Evolutionary conservation across 35 echinoderm and acorn worm genomes (phyloP), one percentile per base, ranked within the genome.

Genomic region (Lytechinus pictus): DNA sequence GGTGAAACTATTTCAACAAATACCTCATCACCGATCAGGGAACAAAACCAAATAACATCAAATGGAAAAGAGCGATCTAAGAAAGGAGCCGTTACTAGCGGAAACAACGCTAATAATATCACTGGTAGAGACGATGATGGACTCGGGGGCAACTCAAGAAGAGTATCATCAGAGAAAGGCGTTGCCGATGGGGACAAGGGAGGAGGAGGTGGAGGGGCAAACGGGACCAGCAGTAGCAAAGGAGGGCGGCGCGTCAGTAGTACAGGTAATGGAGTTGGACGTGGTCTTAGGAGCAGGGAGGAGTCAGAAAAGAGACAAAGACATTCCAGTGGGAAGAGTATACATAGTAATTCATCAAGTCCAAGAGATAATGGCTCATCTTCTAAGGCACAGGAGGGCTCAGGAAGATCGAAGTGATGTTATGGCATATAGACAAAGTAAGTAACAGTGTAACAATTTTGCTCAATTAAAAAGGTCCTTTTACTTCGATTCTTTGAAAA

Each of bases 191-290:
- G 53, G 57, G 92, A 54, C 16, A 55, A 44, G 52, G 92, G 52
- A 55, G 92, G 5, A 28, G 92, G 92, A 93, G 92, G 90, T 52
- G 90, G 90, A 92, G 90, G 90, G 52, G 90, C 28, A 92, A 52
- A 44, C 7, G 52, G 90, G 10, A 16, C 10, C 9, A 87, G 86
- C 24, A 87, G 86, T 28, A 24, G 86, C 9, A 87, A 51, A 93
- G 92, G 88, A 54, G 52, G 28, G 88, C 33, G 88, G 27, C 28
- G 88, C 66, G 66, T 79, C 66, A 79, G 66, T 79, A 24, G 66
- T n/a, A n/a, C 66, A n/a, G 66, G 66, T 7, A 79, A 24, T 16
- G 66, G 66, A 79, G 66, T 79, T 4, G 66, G 88, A 8, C 29
- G 88, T 51, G 88, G 88, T 52, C 29, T 44, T 8, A 54, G 92